These are phyloP conservation scores for Arenaria interpres DNA, from an alignment of 2,113 vertebrate genomes.

Conservation along the genomic window DNA sequence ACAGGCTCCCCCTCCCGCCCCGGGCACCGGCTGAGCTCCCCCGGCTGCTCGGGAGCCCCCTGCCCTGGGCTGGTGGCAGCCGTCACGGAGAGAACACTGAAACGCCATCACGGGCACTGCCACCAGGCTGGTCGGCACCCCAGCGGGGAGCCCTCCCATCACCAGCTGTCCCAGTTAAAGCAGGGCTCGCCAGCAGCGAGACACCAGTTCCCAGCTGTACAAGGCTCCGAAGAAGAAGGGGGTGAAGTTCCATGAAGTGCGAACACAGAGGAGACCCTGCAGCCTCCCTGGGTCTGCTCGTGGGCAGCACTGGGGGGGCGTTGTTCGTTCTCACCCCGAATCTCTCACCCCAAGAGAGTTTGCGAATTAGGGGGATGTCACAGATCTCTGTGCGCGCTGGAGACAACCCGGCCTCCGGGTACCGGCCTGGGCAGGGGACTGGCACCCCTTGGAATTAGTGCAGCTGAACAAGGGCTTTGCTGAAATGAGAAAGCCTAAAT, in stretches of 20 bases:
- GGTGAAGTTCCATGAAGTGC: neutral
- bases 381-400: neutral
- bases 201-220: neutral
- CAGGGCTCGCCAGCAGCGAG: neutral
- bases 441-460: neutral
- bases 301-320: neutral
- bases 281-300: neutral
- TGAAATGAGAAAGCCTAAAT: slow-evolving; percentile 65
- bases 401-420: neutral
- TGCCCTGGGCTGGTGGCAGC: neutral
- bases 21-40: neutral
- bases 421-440: neutral
- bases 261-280: neutral
- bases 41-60: neutral
- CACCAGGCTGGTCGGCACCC: neutral
- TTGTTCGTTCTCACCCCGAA: neutral
- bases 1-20: neutral
- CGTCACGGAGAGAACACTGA: neutral
- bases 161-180: neutral
- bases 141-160: neutral
- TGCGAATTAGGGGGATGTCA: neutral
- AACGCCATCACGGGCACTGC: neutral
- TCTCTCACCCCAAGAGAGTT: neutral
- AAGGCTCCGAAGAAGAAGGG: neutral
- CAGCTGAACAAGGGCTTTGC: slow-evolving; percentile 12